These are phyloP conservation scores for Prinia subflava DNA, from an alignment of 2,113 vertebrate genomes.

Conservation along the genomic window DNA sequence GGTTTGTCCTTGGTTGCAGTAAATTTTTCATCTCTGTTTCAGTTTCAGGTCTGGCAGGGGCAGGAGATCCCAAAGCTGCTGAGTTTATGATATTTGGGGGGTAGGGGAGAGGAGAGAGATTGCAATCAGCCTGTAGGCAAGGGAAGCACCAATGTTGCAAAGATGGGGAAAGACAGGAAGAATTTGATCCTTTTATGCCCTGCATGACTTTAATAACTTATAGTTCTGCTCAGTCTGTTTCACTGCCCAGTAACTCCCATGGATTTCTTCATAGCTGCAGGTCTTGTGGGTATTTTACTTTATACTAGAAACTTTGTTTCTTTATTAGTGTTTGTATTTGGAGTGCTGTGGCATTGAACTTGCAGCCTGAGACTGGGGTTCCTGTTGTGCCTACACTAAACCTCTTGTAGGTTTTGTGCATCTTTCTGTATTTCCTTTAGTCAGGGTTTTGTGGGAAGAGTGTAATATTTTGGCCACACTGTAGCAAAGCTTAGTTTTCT, in stretches of 20 bases:
- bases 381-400: not conserved
- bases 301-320: not conserved
- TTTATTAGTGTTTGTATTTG: not conserved
- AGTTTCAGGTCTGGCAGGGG: not conserved
- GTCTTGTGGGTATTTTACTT: not conserved
- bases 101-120: not conserved
- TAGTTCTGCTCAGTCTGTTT: not conserved
- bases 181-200: not conserved
- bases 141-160: not conserved
- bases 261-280: not conserved
- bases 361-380: not conserved
- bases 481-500: not conserved
- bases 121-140: not conserved
- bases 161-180: not conserved
- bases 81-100: not conserved
- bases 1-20: not conserved
- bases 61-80: not conserved
- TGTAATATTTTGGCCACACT: not conserved
- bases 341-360: not conserved
- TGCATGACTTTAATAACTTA: not conserved
- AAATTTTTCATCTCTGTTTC: not conserved
- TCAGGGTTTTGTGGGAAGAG: not conserved
- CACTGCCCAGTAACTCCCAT: not conserved
- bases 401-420: not conserved
- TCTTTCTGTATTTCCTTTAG: not conserved